phyloP scores from a whole-genome alignment of 2,113 vertebrate species.

The Telmatochromis bifrenatus region DNA sequence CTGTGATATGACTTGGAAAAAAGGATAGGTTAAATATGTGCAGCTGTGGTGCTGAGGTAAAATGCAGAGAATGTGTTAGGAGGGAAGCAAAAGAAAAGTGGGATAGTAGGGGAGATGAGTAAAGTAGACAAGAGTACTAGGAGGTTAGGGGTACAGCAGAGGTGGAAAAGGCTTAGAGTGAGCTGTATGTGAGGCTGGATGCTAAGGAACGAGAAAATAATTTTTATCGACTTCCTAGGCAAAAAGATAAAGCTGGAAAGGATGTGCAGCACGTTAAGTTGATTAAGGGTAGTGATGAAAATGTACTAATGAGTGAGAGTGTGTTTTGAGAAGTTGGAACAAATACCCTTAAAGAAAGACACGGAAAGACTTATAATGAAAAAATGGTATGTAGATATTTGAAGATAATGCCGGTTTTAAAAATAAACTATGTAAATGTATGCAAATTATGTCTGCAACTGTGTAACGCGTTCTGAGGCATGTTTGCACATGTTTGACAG shows the following conservation, averaged over 20 bases:
- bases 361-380: background rate
- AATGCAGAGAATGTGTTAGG: background rate
- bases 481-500: background rate
- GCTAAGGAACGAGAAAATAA: accelerated
- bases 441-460: background rate
- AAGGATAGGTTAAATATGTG: background rate
- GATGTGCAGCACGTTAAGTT: background rate
- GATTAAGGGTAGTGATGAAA: background rate
- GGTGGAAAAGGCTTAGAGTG: background rate
- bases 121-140: background rate
- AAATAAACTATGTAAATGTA: background rate
- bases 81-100: background rate
- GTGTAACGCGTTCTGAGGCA: background rate
- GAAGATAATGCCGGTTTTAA: background rate
- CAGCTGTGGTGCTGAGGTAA: background rate
- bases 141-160: background rate
- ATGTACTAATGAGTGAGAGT: background rate
- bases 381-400: background rate
- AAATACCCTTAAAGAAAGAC: background rate
- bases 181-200: background rate
- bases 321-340: background rate
- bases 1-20: background rate
- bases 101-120: background rate
- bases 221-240: background rate
- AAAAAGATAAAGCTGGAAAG: background rate